Percentiles rank a stretch among this genome's conserved stretches.
phyloP scores from a whole-genome alignment of 1,140 invertebrate species.

The Drosophila lini region DNA sequence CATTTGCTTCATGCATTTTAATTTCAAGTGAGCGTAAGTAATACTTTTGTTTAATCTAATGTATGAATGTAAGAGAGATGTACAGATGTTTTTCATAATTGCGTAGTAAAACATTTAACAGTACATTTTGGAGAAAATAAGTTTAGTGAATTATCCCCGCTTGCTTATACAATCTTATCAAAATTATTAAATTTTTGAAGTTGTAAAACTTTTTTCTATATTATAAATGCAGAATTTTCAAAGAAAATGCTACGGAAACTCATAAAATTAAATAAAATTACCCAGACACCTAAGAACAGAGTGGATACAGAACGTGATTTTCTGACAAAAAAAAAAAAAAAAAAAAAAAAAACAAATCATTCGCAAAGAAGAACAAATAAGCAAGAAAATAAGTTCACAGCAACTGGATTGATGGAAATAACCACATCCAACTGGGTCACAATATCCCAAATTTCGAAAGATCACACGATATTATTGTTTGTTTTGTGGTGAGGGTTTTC shows the following conservation, averaged over 20 bases:
- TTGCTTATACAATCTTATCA: not conserved
- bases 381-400: conserved; percentile 44
- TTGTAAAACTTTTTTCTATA: conserved; percentile 15
- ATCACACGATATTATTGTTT: conserved; percentile 49
- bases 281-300: not conserved
- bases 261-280: conserved; percentile 4
- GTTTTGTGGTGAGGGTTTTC: conserved; percentile 2
- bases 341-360: not conserved
- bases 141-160: not conserved
- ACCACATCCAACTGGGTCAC: conserved; percentile 57
- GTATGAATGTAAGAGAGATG: not conserved
- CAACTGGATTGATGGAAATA: conserved; percentile 6
- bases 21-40: not conserved
- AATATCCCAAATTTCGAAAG: conserved; percentile 44
- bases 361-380: conserved; percentile 42
- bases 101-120: too few species aligned
- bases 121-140: too few species aligned
- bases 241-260: conserved; percentile 3
- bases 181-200: conserved; percentile 3
- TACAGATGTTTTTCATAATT: not conserved
- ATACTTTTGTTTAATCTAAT: not conserved
- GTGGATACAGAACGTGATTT: conserved; percentile 15
- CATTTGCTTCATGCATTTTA: not conserved
- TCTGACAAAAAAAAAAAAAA: conserved; percentile 24
- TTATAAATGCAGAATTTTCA: conserved; percentile 39